A percentile compares a stretch with the other conserved stretches of the same genome.
phyloP scores from a whole-genome alignment of 2,797 vertebrate species.

The Ataeniobius toweri region DNA sequence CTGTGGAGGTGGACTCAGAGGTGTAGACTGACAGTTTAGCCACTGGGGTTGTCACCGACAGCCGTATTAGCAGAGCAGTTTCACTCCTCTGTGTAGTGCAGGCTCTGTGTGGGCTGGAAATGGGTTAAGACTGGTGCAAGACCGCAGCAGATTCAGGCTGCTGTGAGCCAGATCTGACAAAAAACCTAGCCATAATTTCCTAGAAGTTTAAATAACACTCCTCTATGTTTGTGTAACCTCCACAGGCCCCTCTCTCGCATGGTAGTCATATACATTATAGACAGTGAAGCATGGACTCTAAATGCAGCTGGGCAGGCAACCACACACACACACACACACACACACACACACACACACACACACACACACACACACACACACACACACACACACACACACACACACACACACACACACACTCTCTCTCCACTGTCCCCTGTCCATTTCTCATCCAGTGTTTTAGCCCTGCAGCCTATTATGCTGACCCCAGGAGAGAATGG shows the following conservation, averaged over 20 bases:
- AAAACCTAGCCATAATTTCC: constrained; percentile 86
- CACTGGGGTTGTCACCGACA: constrained; percentile 72
- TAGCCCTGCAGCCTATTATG: constrained; percentile 74
- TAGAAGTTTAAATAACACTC: constrained; percentile 92
- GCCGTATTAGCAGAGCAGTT: constrained; percentile 63
- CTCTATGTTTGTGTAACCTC: constrained; percentile 92
- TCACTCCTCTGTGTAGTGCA: constrained; percentile 49
- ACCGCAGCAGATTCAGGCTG: constrained; percentile 61
- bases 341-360: constrained; percentile 39
- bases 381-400: constrained; percentile 34
- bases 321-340: constrained; percentile 24
- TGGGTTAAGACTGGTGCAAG: constrained; percentile 68
- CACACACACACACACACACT: constrained; percentile 25
- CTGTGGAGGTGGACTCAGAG: constrained; percentile 77
- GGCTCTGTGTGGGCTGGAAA: constrained; percentile 64
- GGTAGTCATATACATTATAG: constrained; percentile 81
- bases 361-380: constrained; percentile 37
- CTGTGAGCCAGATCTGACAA: constrained; percentile 80
- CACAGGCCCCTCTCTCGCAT: constrained; percentile 78
- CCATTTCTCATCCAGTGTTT: constrained; percentile 74
- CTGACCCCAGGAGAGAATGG: constrained; percentile 72
- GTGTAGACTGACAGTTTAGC: constrained; percentile 72
- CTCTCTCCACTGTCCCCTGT: constrained; percentile 45
- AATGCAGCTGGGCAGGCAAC: constrained; percentile 63
- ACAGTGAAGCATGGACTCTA: constrained; percentile 71